phyloP scores from a whole-genome alignment of 30 jellyfish, hydroid and myxozoan genomes.

The Phacellophora camtschatica region DNA sequence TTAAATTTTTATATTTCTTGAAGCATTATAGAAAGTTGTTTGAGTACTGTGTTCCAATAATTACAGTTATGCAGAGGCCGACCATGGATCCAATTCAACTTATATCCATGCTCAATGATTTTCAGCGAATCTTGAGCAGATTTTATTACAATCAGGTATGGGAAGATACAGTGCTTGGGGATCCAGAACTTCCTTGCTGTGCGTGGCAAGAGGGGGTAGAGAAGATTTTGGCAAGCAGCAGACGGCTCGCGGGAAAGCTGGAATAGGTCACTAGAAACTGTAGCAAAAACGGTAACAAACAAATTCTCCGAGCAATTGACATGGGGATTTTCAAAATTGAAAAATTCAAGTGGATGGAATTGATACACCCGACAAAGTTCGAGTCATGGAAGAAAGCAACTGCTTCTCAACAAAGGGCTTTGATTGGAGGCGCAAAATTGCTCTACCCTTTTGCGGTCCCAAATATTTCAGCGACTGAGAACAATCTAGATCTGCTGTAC shows the following conservation, averaged over 20 bases:
- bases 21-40: conserved; percentile 14
- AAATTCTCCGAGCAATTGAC: conserved; percentile 30
- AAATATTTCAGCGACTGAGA: conserved; percentile 30
- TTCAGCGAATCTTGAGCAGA: conserved; percentile 19
- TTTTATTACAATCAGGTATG: conserved; percentile 18
- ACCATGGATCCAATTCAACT: conserved; percentile 26
- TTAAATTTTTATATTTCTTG: neutral
- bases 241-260: conserved; percentile 45
- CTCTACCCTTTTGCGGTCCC: conserved; percentile 51
- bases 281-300: conserved; percentile 27
- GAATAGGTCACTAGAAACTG: conserved; percentile 17
- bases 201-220: conserved; percentile 33
- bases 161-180: conserved; percentile 37
- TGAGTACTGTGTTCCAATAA: conserved; percentile 26
- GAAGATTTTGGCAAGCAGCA: conserved; percentile 22
- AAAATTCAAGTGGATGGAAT: conserved; percentile 44
- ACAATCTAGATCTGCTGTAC: conserved; percentile 52
- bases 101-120: conserved; percentile 16
- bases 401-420: conserved; percentile 54
- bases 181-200: conserved; percentile 21
- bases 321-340: conserved; percentile 30
- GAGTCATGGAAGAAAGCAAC: conserved; percentile 44
- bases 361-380: conserved; percentile 44
- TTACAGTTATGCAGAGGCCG: conserved; percentile 38
- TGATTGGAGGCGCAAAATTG: conserved; percentile 30